Evolutionary conservation across 2,797 vertebrate genomes (phyloP), one percentile per base, ranked within the genome.

Genomic region (Anabacerthia variegaticeps): DNA sequence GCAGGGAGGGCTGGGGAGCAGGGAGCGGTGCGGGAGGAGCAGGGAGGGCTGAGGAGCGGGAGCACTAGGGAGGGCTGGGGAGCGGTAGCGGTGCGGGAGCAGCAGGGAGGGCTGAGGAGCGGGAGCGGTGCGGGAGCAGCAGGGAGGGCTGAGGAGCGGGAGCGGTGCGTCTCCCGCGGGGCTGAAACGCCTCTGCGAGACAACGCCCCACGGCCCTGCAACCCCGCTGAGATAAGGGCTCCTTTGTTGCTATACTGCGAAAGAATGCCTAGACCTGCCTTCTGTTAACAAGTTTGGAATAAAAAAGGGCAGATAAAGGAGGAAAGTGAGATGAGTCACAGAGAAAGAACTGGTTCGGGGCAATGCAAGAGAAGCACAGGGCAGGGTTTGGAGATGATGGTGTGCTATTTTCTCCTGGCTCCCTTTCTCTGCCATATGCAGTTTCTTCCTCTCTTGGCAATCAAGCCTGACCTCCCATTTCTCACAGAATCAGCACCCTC

Each of bases 241-340:
- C n/a, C 62, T 88, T 56, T 77, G 48, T 79, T 92, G 55, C 41
- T 74, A 93, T 10, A 10, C 66, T 44, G 75, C 0, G 0, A 37
- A 23, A 26, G 55, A 88, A 66, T 73, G 88, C 61, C 32, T 19
- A n/a, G 74, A 73, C 72, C 91, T 95, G 94, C 55, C 48, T 77
- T 75, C 74, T 73, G 28, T 27, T 48, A 55, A 34, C 9, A 14
- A 39, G 16, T 26, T 32, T 24, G 43, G 13, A 62, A 78, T 63
- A 27, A 71, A 75, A 85, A 91, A 62, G 27, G 44, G 62, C 62
- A 88, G 74, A 39, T 90, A 55, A 83, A 94, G 80, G 66, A 72
- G 69, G 75, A 61, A 34, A 73, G 19, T 15, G 37, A 52, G 44
- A 12, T 92, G 92, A 94, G 20, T 93, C 92, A 93, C 23, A 23